Percentiles rank a stretch among this genome's conserved stretches.
phyloP scores from a whole-genome alignment of 2,888 invertebrate species.

The Drosophila helvetica region DNA sequence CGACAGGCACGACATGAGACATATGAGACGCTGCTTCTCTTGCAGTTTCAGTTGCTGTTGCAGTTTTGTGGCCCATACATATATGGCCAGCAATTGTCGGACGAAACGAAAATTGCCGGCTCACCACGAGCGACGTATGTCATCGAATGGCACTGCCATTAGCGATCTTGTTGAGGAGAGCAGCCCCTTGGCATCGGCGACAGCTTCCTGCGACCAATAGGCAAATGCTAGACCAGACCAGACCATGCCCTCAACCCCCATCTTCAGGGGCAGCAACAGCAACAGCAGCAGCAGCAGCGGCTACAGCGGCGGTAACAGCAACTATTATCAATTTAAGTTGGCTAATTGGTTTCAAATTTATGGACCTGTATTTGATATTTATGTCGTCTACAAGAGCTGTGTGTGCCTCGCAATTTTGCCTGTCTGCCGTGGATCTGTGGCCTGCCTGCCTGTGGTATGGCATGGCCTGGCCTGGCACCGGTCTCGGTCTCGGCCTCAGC shows the following conservation, averaged over 20 bases:
- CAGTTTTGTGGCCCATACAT: slow-evolving; percentile 53
- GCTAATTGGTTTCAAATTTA: slow-evolving; percentile 84
- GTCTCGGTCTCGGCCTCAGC: background rate
- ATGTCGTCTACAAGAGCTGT: slow-evolving; percentile 72
- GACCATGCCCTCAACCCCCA: slow-evolving; percentile 19
- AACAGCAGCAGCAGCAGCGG: slow-evolving; percentile 20
- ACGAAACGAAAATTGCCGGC: slow-evolving; percentile 67
- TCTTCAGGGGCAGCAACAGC: slow-evolving; percentile 39
- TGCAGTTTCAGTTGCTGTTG: slow-evolving; percentile 13
- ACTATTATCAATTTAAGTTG: slow-evolving; percentile 83
- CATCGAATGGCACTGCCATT: slow-evolving; percentile 78
- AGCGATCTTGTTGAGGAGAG: slow-evolving; percentile 57
- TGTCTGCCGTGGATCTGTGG: slow-evolving; percentile 31
- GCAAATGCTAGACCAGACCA: slow-evolving; percentile 69
- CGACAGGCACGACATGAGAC: slow-evolving; percentile 79
- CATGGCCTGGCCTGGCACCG: slow-evolving; percentile 41
- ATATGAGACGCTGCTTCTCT: slow-evolving; percentile 64
- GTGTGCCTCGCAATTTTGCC: slow-evolving; percentile 48
- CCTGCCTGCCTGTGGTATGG: slow-evolving; percentile 2
- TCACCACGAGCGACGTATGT: slow-evolving; percentile 81
- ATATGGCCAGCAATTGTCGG: slow-evolving; percentile 77
- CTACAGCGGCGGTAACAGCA: slow-evolving; percentile 55
- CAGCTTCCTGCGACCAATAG: slow-evolving; percentile 64
- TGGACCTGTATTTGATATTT: slow-evolving; percentile 83
- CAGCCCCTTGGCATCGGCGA: slow-evolving; percentile 19